Conservation (phyloP, 2,888 invertebrate genomes). For the Clunio marinus region DNA sequence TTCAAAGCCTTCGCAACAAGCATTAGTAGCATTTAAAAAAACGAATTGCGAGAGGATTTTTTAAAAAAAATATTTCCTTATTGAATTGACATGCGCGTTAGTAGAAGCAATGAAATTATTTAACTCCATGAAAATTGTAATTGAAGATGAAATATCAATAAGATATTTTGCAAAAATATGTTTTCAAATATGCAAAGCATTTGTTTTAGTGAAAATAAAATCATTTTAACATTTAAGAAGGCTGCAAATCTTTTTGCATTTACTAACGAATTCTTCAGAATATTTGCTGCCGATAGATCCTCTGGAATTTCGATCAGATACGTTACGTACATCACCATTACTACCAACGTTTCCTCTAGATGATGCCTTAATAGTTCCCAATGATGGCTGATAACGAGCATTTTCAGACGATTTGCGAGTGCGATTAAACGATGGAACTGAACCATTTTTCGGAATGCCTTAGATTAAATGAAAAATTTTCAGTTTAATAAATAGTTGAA, state of each 20-base stretch:
- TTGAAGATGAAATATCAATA: no score
- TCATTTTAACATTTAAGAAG: no score
- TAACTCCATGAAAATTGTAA: no score
- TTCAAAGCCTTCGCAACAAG: no score
- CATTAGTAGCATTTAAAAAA: no score
- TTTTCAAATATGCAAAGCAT: not conserved
- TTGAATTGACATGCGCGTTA: no score
- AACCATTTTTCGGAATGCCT: constrained; percentile 55
- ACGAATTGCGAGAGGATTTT: no score
- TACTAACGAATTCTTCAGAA: constrained; percentile 40
- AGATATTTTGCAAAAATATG: no score
- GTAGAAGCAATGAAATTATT: no score
- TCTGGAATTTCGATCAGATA: not conserved
- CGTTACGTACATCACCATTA: constrained; percentile 68
- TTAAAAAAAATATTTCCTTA: no score
- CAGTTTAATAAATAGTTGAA: not conserved
- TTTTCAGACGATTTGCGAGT: constrained; percentile 79
- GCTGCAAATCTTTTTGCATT: constrained; percentile 2
- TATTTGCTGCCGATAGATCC: not conserved
- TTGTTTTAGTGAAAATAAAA: no score
- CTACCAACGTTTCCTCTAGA: constrained; percentile 72
- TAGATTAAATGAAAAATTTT: constrained; percentile 42
- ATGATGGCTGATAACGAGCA: constrained; percentile 77
- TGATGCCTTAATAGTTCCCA: constrained; percentile 74
- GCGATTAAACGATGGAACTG: constrained; percentile 54